A percentile compares a stretch with the other conserved stretches of the same genome.
These are phyloP conservation scores for Synanthedon tipuliformis DNA, from an alignment of 2,888 invertebrate genomes.

Conservation along the genomic window DNA sequence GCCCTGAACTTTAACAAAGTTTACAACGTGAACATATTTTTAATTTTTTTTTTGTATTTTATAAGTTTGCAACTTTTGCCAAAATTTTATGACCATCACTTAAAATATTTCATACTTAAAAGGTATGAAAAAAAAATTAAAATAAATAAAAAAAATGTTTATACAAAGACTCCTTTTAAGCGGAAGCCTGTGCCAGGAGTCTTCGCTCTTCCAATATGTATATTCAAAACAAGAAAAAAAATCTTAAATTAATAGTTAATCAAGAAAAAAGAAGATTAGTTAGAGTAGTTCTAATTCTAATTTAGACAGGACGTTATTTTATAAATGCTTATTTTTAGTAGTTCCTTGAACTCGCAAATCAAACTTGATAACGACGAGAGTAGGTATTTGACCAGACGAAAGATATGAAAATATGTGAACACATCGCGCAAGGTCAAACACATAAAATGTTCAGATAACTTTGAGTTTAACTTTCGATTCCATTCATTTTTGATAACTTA, in stretches of 20 bases:
- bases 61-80: neutral
- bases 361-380: constrained; percentile 14
- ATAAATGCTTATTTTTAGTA: neutral
- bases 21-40: neutral
- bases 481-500: neutral
- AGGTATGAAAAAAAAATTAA: too few relatives aligned
- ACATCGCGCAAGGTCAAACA: constrained; percentile 16
- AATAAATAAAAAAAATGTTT: too few relatives aligned
- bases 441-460: neutral
- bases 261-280: too few relatives aligned
- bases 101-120: too few relatives aligned
- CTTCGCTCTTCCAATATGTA: too few relatives aligned
- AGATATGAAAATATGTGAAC: constrained; percentile 9
- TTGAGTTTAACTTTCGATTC: neutral
- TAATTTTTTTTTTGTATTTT: neutral
- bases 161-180: too few relatives aligned
- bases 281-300: too few relatives aligned
- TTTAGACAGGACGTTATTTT: too few relatives aligned
- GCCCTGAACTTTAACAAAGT: neutral
- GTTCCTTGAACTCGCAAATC: constrained; percentile 12
- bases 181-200: too few relatives aligned
- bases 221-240: too few relatives aligned
- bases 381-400: constrained; percentile 18
- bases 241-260: too few relatives aligned
- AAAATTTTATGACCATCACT: too few relatives aligned